Conservation (phyloP, 2,888 invertebrate species). For the Agrotis puta region DNA sequence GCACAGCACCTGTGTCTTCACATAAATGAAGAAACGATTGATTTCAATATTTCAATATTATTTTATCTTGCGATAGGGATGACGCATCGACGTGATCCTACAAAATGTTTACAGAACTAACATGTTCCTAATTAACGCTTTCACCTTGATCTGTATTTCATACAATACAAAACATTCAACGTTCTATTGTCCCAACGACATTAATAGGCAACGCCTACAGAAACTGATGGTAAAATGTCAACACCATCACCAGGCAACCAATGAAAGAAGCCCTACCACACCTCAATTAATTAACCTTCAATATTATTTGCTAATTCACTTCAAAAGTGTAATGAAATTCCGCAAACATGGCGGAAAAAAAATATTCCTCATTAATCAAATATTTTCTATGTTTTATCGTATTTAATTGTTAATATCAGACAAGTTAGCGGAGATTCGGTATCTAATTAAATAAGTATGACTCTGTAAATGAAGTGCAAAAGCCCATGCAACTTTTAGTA, state of each 20-base stretch:
- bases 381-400: neutral
- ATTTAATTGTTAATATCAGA: neutral
- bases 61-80: neutral
- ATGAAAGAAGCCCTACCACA: conserved; percentile 16
- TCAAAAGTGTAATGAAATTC: neutral
- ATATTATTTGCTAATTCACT: neutral
- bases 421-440: neutral
- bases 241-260: neutral
- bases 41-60: conserved; percentile 27
- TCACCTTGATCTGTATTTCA: conserved; percentile 29
- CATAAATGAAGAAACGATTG: conserved; percentile 20
- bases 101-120: neutral
- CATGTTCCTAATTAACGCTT: neutral
- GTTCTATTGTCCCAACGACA: conserved; percentile 22
- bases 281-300: neutral
- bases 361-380: neutral
- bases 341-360: neutral
- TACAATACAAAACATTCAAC: conserved; percentile 26
- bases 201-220: conserved; percentile 6
- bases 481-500: too few relatives aligned
- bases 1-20: conserved; percentile 6
- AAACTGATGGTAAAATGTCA: conserved; percentile 8
- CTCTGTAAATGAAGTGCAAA: neutral
- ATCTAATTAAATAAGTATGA: neutral
- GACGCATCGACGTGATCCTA: conserved; percentile 8